A percentile compares a stretch with the other conserved stretches of the same genome.
Evolutionary conservation across 2,888 invertebrate genomes (phyloP).

Genomic region (Melinaea menophilus): DNA sequence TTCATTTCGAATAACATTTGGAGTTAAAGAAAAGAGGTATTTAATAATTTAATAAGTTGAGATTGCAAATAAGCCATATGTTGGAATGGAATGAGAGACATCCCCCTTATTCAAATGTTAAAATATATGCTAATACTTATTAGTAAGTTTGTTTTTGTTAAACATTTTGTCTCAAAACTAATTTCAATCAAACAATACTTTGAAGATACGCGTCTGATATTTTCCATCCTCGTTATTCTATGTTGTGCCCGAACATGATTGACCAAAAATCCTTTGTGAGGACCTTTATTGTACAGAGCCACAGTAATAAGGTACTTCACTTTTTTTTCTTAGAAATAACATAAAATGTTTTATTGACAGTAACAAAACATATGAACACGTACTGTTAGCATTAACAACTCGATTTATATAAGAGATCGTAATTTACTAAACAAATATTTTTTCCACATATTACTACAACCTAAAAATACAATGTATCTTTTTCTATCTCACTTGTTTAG

Average conservation of each 20-base stretch:
- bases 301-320: slow-evolving; percentile 23
- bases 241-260: slow-evolving; percentile 20
- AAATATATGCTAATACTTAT: too few species aligned
- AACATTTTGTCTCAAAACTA: background rate
- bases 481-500: too few species aligned
- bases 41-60: too few species aligned
- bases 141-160: background rate
- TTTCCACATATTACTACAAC: background rate
- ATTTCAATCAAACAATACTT: background rate
- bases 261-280: slow-evolving; percentile 13
- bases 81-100: too few species aligned
- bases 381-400: background rate
- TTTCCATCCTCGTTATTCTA: slow-evolving; percentile 24
- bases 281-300: slow-evolving; percentile 18
- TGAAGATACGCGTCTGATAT: background rate
- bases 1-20: too few species aligned
- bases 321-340: slow-evolving; percentile 16
- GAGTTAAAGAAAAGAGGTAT: too few species aligned
- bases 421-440: background rate
- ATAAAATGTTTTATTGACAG: slow-evolving; percentile 5
- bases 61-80: too few species aligned
- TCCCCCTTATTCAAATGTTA: too few species aligned
- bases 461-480: too few species aligned
- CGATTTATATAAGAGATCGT: background rate
- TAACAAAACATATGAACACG: background rate